phyloP scores from a whole-genome alignment of 2,888 invertebrate species.

The Drosophila diplacantha region DNA sequence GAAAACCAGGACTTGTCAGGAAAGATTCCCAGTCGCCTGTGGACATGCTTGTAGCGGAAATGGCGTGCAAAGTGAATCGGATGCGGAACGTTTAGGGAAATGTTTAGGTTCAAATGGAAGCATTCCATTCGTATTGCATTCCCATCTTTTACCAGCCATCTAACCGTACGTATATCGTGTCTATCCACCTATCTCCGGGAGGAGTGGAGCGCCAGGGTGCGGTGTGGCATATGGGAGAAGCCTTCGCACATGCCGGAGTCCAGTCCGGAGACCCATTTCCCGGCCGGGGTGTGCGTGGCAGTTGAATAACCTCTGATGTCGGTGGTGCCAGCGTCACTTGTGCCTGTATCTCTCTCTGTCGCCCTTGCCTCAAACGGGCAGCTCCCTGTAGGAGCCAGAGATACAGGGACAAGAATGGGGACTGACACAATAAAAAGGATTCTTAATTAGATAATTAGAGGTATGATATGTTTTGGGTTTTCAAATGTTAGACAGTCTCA shows the following conservation, averaged over 20 bases:
- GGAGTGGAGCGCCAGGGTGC: conserved; percentile 4
- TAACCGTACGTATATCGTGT: conserved; percentile 20
- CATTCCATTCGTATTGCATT: conserved; percentile 51
- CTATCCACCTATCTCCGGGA: conserved; percentile 32
- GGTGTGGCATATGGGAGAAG: conserved; percentile 31
- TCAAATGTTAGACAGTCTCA: too few species aligned
- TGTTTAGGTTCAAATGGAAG: conserved; percentile 68
- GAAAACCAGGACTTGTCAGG: conserved; percentile 14
- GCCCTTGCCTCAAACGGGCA: conserved; percentile 10
- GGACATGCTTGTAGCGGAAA: conserved; percentile 62
- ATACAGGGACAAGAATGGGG: not conserved
- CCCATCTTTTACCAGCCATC: conserved; percentile 13
- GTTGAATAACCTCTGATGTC: conserved; percentile 64
- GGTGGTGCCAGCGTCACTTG: conserved; percentile 41
- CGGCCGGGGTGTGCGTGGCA: conserved; percentile 45
- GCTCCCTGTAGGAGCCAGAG: conserved; percentile 48
- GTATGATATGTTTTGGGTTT: too few species aligned
- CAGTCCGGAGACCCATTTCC: conserved; percentile 27
- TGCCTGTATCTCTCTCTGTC: conserved; percentile 30
- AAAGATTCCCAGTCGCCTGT: conserved; percentile 32
- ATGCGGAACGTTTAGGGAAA: conserved; percentile 64
- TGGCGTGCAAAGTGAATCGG: conserved; percentile 71
- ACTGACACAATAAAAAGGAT: not conserved
- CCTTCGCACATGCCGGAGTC: conserved; percentile 26
- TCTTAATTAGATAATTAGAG: not conserved